These are phyloP conservation scores for Oscheius sp. DNA, from an alignment of 2,888 invertebrate species.

Conservation along the genomic window DNA sequence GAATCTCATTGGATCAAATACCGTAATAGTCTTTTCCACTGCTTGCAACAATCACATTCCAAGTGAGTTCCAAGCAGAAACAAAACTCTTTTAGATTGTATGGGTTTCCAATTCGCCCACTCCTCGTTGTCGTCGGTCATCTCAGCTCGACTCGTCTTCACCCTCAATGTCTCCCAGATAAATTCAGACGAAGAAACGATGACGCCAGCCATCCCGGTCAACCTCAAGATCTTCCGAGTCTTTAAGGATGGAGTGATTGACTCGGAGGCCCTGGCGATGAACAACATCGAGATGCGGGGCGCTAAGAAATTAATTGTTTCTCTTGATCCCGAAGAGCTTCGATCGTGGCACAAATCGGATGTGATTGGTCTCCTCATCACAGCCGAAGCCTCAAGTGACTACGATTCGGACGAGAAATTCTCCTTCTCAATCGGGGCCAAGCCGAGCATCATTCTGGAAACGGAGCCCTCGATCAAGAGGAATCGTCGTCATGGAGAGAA, in stretches of 20 bases:
- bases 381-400: not conserved
- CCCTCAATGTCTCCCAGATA: not conserved
- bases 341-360: not conserved
- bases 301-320: not conserved
- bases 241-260: not conserved
- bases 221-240: conserved; percentile 5
- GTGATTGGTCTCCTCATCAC: conserved; percentile 17
- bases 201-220: not conserved
- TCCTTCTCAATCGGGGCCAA: conserved; percentile 16
- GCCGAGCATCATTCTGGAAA: conserved; percentile 57
- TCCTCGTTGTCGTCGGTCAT: not conserved
- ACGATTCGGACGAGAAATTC: conserved; percentile 42
- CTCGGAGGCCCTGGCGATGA: not conserved
- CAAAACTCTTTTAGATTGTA: not conserved
- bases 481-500: conserved; percentile 49
- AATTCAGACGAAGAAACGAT: not conserved
- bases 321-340: not conserved
- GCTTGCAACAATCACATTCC: not conserved
- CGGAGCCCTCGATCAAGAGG: conserved; percentile 35
- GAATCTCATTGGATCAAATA: not conserved
- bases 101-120: not conserved
- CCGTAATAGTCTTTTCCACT: not conserved
- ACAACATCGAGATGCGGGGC: not conserved
- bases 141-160: not conserved
- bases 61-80: not conserved